Conservation (phyloP, 30 jellyfish, hydroid and myxozoan genomes). For the Nemopilema nomurai region DNA sequence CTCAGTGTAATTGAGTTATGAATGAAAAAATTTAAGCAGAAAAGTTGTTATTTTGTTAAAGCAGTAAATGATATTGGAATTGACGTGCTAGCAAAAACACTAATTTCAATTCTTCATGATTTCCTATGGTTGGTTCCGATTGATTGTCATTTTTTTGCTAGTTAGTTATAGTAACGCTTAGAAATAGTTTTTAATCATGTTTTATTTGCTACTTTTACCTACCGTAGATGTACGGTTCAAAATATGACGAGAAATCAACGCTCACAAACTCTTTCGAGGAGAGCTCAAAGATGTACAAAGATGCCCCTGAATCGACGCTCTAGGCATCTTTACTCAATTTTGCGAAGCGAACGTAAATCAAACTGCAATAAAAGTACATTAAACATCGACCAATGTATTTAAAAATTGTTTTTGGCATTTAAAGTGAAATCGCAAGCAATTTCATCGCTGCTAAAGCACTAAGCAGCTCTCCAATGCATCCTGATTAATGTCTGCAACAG, state of each 20-base stretch:
- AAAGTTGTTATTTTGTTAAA: too few relatives aligned
- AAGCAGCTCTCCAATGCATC: background rate
- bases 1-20: too few relatives aligned
- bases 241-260: constrained; percentile 54
- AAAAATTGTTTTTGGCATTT: background rate
- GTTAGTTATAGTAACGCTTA: too few relatives aligned
- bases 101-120: too few relatives aligned
- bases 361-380: background rate
- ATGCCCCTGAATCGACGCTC: constrained; percentile 76
- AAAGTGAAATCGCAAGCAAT: background rate
- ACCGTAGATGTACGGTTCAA: constrained; percentile 63
- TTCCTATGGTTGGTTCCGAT: too few relatives aligned
- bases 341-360: background rate
- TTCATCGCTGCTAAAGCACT: background rate
- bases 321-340: too few relatives aligned
- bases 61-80: too few relatives aligned
- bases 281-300: constrained; percentile 53
- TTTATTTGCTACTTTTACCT: background rate
- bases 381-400: background rate
- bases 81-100: too few relatives aligned
- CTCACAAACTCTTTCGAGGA: constrained; percentile 46
- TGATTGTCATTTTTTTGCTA: too few relatives aligned
- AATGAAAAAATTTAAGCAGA: too few relatives aligned
- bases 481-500: background rate
- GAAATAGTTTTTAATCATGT: too few relatives aligned